These are phyloP conservation scores for Muricea muricata DNA, from an alignment of 92 coral and sea anemone genomes.

Conservation along the genomic window DNA sequence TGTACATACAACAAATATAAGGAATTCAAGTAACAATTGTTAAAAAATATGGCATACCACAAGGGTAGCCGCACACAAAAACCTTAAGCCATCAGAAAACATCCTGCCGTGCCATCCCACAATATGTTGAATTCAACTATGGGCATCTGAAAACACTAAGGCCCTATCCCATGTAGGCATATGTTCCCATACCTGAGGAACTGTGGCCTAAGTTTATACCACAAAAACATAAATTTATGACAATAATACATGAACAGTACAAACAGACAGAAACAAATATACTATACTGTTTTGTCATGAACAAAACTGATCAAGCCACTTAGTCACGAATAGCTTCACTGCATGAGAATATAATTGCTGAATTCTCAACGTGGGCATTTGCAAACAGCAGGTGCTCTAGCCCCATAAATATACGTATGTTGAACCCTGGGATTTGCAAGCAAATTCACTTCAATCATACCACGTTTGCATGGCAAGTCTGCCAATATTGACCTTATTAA, in stretches of 20 bases:
- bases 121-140: not conserved
- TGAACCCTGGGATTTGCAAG: not conserved
- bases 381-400: not conserved
- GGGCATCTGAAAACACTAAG: not conserved
- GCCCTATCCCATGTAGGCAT: not conserved
- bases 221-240: not conserved
- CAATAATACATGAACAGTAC: not conserved
- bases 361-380: slow-evolving; percentile 1
- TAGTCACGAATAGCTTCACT: not conserved
- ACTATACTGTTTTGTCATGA: not conserved
- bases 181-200: not conserved
- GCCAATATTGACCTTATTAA: not conserved
- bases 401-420: not conserved
- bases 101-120: too few relatives aligned
- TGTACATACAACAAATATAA: too few relatives aligned
- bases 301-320: not conserved
- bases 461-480: not conserved
- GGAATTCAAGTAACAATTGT: not conserved
- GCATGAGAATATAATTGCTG: not conserved
- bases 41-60: not conserved
- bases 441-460: not conserved
- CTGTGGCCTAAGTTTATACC: not conserved
- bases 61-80: not conserved
- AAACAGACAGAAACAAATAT: not conserved
- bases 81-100: too few relatives aligned